Base-by-base conservation (phyloP, 2,113 vertebrate genomes). In the Prionailurus bengalensis region DNA sequence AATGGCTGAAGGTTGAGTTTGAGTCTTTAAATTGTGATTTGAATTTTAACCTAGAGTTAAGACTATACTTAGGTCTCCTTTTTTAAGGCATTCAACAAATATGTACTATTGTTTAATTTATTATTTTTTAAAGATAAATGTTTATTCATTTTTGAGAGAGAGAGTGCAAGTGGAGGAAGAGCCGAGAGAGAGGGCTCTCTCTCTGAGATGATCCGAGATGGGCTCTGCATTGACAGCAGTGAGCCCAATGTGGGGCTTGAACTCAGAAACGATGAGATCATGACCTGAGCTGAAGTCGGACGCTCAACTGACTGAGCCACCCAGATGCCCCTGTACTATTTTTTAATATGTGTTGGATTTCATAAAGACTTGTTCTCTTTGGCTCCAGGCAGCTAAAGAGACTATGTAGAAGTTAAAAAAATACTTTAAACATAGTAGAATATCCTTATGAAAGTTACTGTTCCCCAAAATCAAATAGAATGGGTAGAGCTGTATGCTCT, bases 1-100 rank as follows among this genome's bases (percentile, higher is more conserved):
- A 33, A 12, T 55, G 89, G 29, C 36, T 90, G 74, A 23, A 78
- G 51, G 48, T 23, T 89, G 86, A 89, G 39, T 76, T 23, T 70
- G 23, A 96, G 71, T 87, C 96, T 93, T 33, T 63, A 87, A 85
- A 70, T 58, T 95, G 68, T 42, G 91, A 81, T 87, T 93, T 91
- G 33, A 71, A 84, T 85, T 84, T 79, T 65, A 94, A 7, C n/a
- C 48, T 78, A 95, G 45, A 95, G 33, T 65, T 86, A 81, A 70
- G 23, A 36, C 25, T 76, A 36, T 95, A 89, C 76, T 9, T 74
- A 33, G 66, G 19, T 31, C 21, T 83, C n/a, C 12, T 79, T 93
- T 96, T 82, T 39, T 21, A 91, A 91, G 21, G 9, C 74, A 36
- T 71, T 91, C 70, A 91, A 27, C n/a, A 91, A 48, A 79, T 83